Conservation (phyloP, 2,797 vertebrate genomes). For the Perodicticus potto region DNA sequence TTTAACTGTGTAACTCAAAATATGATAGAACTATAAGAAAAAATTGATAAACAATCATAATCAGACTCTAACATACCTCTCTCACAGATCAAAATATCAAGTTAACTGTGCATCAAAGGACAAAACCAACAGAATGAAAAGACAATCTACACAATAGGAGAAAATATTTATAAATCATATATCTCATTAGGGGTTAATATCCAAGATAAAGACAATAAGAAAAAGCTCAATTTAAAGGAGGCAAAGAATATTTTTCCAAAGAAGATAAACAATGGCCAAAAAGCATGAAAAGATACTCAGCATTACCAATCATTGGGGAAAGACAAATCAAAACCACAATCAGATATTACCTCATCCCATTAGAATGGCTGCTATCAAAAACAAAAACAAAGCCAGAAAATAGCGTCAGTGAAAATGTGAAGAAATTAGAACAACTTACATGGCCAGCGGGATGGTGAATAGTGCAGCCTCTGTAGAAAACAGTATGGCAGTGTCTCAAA, state of each 20-base stretch:
- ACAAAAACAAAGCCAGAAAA: neutral
- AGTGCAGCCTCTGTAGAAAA: neutral
- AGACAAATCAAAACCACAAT: neutral
- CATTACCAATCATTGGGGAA: neutral
- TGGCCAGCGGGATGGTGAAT: neutral
- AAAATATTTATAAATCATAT: neutral
- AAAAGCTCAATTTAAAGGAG: neutral
- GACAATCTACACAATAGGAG: neutral
- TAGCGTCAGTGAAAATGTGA: neutral
- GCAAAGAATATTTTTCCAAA: neutral
- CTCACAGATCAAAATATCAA: conserved; percentile 33
- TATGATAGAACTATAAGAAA: neutral
- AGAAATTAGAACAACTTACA: neutral
- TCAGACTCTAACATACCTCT: neutral
- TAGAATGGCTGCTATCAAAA: neutral
- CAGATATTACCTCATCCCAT: neutral
- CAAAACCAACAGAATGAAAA: neutral
- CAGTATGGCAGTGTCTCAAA: neutral
- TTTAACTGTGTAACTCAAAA: conserved; percentile 19
- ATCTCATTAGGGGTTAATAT: neutral
- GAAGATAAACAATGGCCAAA: neutral
- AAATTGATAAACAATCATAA: conserved; percentile 20
- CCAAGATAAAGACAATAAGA: neutral
- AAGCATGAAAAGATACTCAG: neutral
- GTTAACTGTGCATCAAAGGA: neutral